Percentiles rank a stretch among this genome's conserved stretches.
phyloP scores from a whole-genome alignment of 2,888 invertebrate genomes.

The Melinaea marsaeus region DNA sequence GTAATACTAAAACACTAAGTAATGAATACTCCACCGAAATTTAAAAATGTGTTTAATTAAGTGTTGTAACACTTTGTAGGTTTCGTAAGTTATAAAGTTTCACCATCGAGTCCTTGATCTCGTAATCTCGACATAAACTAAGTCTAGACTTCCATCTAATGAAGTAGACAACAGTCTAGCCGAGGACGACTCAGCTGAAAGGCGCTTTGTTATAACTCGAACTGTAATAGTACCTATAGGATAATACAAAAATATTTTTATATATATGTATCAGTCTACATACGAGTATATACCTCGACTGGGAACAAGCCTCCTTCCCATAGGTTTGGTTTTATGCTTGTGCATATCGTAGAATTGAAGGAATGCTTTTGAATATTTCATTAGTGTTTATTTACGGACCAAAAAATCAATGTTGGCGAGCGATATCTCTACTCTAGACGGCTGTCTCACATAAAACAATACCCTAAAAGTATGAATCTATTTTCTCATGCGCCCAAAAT shows the following conservation, averaged over 20 bases:
- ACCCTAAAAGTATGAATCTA: not conserved
- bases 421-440: too few species aligned
- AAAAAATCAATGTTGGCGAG: too few species aligned
- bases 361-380: too few species aligned
- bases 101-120: not conserved
- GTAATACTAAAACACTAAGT: too few species aligned
- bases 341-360: too few species aligned
- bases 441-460: not conserved
- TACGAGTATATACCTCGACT: not conserved
- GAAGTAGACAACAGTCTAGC: conserved; percentile 1
- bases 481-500: conserved; percentile 10
- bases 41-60: too few species aligned
- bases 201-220: not conserved
- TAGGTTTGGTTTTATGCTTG: too few species aligned
- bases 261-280: not conserved
- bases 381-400: too few species aligned
- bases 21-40: too few species aligned
- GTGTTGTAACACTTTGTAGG: not conserved
- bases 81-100: not conserved
- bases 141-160: conserved; percentile 1
- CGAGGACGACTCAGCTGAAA: not conserved
- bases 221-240: not conserved
- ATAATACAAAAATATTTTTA: not conserved
- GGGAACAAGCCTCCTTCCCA: not conserved
- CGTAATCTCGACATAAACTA: not conserved